A percentile compares a stretch with the other conserved stretches of the same genome.
Evolutionary conservation across 2,113 vertebrate species (phyloP).

Genomic region (Stegastes partitus): DNA sequence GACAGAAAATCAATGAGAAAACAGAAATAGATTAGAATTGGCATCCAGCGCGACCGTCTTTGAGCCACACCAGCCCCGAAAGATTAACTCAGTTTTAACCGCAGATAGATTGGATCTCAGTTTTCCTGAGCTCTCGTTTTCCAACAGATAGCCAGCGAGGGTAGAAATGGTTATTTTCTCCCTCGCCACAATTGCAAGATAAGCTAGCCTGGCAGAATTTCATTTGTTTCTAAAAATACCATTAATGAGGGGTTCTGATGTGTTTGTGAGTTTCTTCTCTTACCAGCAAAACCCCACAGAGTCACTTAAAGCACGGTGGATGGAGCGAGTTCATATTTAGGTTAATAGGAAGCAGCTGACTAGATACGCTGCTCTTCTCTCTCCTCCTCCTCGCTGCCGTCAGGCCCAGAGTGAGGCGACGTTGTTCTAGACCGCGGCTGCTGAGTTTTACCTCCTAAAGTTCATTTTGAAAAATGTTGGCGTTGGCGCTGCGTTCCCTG

Average conservation of each 20-base stretch:
- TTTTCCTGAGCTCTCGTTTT: constrained; percentile 53
- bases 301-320: constrained; percentile 45
- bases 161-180: constrained; percentile 60
- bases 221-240: constrained; percentile 76
- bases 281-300: constrained; percentile 53
- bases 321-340: constrained; percentile 64
- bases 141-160: constrained; percentile 46
- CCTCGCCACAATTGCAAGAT: constrained; percentile 57
- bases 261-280: constrained; percentile 51
- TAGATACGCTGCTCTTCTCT: constrained; percentile 49
- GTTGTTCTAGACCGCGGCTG: constrained; percentile 15
- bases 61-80: constrained; percentile 20
- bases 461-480: constrained; percentile 9
- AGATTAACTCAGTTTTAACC: constrained; percentile 59
- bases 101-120: constrained; percentile 40
- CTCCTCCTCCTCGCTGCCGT: constrained; percentile 32
- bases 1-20: neutral
- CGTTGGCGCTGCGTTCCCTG: constrained; percentile 12
- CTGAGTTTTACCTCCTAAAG: constrained; percentile 29
- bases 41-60: neutral
- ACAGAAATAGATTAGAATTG: neutral
- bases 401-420: constrained; percentile 8
- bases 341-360: constrained; percentile 66
- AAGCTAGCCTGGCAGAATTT: constrained; percentile 44
- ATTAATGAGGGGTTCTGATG: constrained; percentile 74